These are phyloP conservation scores for Cyclophora albipunctata DNA, from an alignment of 2,888 invertebrate species.

Conservation along the genomic window DNA sequence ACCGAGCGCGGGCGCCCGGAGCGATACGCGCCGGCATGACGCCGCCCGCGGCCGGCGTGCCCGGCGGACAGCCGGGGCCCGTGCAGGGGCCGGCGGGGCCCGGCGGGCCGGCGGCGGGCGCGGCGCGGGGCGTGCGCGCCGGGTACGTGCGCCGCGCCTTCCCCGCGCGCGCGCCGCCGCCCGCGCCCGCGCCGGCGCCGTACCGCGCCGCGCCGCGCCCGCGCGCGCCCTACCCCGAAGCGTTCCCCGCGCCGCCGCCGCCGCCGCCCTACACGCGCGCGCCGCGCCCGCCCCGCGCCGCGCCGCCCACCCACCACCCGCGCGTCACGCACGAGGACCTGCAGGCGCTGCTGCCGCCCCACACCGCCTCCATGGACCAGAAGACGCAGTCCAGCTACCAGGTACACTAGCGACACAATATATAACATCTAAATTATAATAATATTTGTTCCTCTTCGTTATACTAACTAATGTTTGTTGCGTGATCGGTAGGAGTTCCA, in stretches of 20 bases:
- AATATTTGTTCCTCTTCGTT: background rate
- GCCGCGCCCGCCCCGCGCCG: constrained; percentile 26
- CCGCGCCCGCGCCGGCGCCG: constrained; percentile 23
- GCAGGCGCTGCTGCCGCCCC: constrained; percentile 64
- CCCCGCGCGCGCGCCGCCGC: constrained; percentile 20
- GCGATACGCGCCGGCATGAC: background rate
- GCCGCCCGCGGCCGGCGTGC: constrained; percentile 22
- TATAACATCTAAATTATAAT: background rate
- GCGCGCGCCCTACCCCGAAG: constrained; percentile 27
- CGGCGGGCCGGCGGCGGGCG: constrained; percentile 19
- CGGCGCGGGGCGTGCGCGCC: constrained; percentile 20
- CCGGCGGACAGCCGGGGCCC: constrained; percentile 22
- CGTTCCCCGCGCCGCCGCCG: constrained; percentile 26
- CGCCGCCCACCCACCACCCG: constrained; percentile 28
- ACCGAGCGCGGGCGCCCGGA: constrained; percentile 33
- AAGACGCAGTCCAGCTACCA: constrained; percentile 78
- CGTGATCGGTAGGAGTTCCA: constrained; percentile 66
- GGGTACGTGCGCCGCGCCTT: constrained; percentile 24
- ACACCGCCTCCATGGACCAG: constrained; percentile 75
- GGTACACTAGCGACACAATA: constrained; percentile 26
- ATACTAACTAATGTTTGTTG: background rate
- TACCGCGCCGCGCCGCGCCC: constrained; percentile 17
- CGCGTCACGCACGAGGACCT: constrained; percentile 57
- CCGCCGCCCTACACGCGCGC: constrained; percentile 25
- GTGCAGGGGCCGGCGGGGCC: constrained; percentile 17